These are phyloP conservation scores for Microplitis deprimator DNA, from an alignment of 2,888 invertebrate species.

Conservation along the genomic window DNA sequence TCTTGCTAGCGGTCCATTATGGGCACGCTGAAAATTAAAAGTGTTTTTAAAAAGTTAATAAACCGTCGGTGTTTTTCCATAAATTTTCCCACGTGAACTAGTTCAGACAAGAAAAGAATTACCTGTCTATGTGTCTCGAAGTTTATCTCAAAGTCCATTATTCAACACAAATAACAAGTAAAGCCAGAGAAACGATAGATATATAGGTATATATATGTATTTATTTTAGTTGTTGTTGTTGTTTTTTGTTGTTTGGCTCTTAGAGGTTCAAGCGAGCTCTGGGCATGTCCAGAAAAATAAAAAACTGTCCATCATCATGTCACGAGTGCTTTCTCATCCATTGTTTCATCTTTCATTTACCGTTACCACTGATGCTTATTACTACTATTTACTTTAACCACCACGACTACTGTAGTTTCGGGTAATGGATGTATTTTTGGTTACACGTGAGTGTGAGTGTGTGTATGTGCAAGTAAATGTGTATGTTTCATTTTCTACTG, in stretches of 20 bases:
- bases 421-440: not conserved
- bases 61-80: not conserved
- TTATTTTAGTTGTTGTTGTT: not conserved
- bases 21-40: not conserved
- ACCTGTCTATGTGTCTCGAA: conserved; percentile 24
- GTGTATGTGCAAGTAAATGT: not conserved
- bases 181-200: not conserved
- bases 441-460: too few relatives aligned
- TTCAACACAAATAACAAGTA: conserved; percentile 31
- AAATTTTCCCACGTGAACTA: not conserved
- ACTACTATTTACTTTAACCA: not conserved
- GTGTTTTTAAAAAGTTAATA: not conserved
- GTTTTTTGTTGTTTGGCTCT: not conserved
- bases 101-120: conserved; percentile 4
- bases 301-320: conserved; percentile 33
- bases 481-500: conserved; percentile 12
- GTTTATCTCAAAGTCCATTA: conserved; percentile 16
- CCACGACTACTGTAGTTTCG: not conserved
- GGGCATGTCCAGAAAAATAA: conserved; percentile 26
- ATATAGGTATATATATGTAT: not conserved
- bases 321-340: conserved; percentile 20
- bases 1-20: too few relatives aligned
- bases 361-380: not conserved
- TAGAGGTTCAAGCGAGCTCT: not conserved
- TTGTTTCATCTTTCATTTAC: conserved; percentile 21